These are phyloP conservation scores for Lasioglossum zephyrum DNA, from an alignment of 2,888 invertebrate genomes.

Conservation along the genomic window DNA sequence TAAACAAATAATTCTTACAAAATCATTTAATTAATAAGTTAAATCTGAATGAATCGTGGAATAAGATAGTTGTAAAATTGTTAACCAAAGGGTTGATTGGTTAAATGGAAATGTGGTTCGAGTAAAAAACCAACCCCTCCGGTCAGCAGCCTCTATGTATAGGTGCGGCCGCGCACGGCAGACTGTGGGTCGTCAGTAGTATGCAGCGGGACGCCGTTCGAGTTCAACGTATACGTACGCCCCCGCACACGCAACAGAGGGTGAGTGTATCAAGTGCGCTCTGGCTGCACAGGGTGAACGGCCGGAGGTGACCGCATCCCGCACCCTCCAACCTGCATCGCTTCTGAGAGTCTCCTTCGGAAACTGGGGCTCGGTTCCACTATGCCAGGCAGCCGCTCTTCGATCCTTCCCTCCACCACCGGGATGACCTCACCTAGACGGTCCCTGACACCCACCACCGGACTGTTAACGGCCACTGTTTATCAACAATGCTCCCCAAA, in stretches of 20 bases:
- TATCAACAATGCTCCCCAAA: slow-evolving; percentile 39
- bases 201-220: slow-evolving; percentile 46
- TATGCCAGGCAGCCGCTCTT: slow-evolving; percentile 47
- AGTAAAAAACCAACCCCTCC: background rate
- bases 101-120: background rate
- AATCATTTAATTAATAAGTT: no score
- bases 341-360: slow-evolving; percentile 62
- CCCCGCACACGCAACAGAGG: slow-evolving; percentile 53
- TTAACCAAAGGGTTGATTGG: background rate
- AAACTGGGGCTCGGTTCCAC: slow-evolving; percentile 71
- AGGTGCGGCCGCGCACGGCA: slow-evolving; percentile 31
- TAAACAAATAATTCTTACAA: no score
- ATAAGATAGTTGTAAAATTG: background rate
- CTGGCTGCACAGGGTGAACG: slow-evolving; percentile 77
- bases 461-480: slow-evolving; percentile 49
- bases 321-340: slow-evolving; percentile 66
- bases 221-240: slow-evolving; percentile 44
- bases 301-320: slow-evolving; percentile 79
- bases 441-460: slow-evolving; percentile 6
- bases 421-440: slow-evolving; percentile 41
- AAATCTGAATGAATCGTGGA: background rate
- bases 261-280: slow-evolving; percentile 74
- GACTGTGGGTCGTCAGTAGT: slow-evolving; percentile 57
- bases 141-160: slow-evolving; percentile 3
- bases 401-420: slow-evolving; percentile 48